Percentiles rank a stretch among this genome's conserved stretches.
These are phyloP conservation scores for Ophion ellenae DNA, from an alignment of 2,888 invertebrate species.

Conservation along the genomic window DNA sequence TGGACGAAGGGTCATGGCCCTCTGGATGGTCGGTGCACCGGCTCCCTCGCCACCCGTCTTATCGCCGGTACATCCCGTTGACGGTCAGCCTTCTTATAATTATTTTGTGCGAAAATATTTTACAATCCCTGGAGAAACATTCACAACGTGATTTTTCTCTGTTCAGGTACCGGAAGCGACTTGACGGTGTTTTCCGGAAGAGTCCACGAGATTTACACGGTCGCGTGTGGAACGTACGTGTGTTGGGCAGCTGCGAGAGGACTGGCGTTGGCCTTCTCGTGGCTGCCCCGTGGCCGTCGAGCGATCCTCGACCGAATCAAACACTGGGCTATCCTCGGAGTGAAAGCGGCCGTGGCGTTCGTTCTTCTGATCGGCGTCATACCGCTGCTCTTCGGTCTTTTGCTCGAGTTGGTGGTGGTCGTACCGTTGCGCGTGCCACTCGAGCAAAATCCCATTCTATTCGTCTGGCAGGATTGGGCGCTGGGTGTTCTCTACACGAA, in stretches of 20 bases:
- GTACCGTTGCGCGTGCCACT: conserved; percentile 96
- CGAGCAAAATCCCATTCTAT: conserved; percentile 94
- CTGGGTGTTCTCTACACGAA: conserved; percentile 98
- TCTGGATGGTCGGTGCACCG: conserved; percentile 90
- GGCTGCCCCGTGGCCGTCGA: conserved; percentile 95
- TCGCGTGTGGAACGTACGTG: conserved; percentile 96
- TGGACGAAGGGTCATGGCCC: conserved; percentile 93
- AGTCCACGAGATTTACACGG: conserved; percentile 98
- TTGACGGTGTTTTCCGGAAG: conserved; percentile 85
- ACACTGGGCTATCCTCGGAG: conserved; percentile 90
- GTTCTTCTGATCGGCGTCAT: conserved; percentile 94
- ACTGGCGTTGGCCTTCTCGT: conserved; percentile 91
- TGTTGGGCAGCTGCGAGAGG: conserved; percentile 97
- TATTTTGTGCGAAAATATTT: conserved; percentile 16
- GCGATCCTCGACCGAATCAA: conserved; percentile 89
- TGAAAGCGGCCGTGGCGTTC: conserved; percentile 91
- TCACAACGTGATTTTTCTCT: background rate
- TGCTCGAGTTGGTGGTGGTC: conserved; percentile 95
- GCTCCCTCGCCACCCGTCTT: conserved; percentile 81
- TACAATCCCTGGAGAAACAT: background rate
- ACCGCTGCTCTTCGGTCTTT: conserved; percentile 95
- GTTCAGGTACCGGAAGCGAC: conserved; percentile 69
- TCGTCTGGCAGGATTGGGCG: conserved; percentile 99
- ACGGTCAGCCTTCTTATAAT: conserved; percentile 72
- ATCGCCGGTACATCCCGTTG: conserved; percentile 75